Percentiles rank a stretch among this genome's conserved stretches.
These are phyloP conservation scores for Proisotoma minuta DNA, from an alignment of 2,888 invertebrate genomes.

Conservation along the genomic window DNA sequence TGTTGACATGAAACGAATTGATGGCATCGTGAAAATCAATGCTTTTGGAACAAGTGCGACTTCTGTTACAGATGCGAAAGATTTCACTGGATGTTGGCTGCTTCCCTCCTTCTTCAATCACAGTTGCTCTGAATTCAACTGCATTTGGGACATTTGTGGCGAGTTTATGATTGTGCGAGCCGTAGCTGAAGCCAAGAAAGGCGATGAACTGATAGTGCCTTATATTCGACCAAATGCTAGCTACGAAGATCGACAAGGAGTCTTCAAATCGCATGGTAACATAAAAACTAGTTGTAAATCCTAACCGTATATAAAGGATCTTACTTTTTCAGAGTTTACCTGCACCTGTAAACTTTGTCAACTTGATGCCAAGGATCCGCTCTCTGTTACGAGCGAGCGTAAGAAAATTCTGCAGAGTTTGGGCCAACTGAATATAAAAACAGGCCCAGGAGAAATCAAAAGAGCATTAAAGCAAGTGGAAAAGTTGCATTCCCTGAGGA, in stretches of 20 bases:
- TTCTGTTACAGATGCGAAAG: background rate
- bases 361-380: too few species aligned
- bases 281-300: too few species aligned
- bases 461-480: too few species aligned
- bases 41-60: too few species aligned
- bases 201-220: background rate
- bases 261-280: background rate
- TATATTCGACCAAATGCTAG: background rate
- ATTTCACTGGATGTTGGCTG: background rate
- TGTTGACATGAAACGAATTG: background rate
- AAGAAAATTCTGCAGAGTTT: too few species aligned
- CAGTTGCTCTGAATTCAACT: background rate
- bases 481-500: too few species aligned
- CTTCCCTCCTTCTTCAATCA: background rate
- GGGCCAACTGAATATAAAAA: too few species aligned
- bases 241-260: background rate
- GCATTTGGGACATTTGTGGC: background rate
- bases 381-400: too few species aligned
- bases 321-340: too few species aligned
- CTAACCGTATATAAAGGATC: too few species aligned
- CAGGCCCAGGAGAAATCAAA: too few species aligned
- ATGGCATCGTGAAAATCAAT: background rate
- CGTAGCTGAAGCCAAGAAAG: background rate
- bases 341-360: too few species aligned
- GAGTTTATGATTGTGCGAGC: background rate